Evolutionary conservation across 1,140 invertebrate species (phyloP), one percentile per base, ranked within the genome.

Genomic region (Sarcophaga peregrina): DNA sequence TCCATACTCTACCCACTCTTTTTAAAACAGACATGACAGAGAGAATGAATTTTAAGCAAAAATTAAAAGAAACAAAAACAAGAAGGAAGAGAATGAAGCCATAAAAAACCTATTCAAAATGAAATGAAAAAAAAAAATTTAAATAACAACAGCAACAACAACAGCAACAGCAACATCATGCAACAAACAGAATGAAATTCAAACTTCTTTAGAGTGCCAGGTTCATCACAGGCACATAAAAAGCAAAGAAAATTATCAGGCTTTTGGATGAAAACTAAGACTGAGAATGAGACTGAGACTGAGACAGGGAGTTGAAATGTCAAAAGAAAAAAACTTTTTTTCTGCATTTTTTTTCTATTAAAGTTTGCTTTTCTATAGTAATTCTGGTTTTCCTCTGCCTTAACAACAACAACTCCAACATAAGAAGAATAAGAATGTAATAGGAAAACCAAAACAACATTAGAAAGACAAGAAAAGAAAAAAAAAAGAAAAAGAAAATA

Each of bases 41-140:
- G 25, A 37, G 1, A 37, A 37, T 37, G 25, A 37, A 37, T 37
- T 37, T 37, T 37, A 37, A 37, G 25, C 25, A 37, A 37, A 37
- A 37, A 37, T 25, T 68, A 8, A 68, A 25, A 68, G 4, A 37
- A 37, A 37, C 4, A 37, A 37, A 20, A 20, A 68, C 17, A 17
- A 68, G 7, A 20, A 68, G n/a, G n/a, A 68, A 68, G 62, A 68
- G 20, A 68, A 68, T 9, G 62, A 68, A 68, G 62, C 62, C 62
- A 17, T 68, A 68, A 5, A 68, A 68, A 8, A 20, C 13, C 25
- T 37, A 37, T 37, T 37, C 17, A 68, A n/a, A n/a, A n/a, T n/a
- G n/a, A n/a, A n/a, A n/a, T n/a, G n/a, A n/a, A n/a, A n/a, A n/a
- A n/a, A n/a, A n/a, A n/a, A n/a, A n/a, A n/a, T n/a, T n/a, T n/a